A percentile compares a stretch with the other conserved stretches of the same genome.
phyloP scores from a whole-genome alignment of 2,888 invertebrate genomes.

The Peribatodes rhomboidaria region DNA sequence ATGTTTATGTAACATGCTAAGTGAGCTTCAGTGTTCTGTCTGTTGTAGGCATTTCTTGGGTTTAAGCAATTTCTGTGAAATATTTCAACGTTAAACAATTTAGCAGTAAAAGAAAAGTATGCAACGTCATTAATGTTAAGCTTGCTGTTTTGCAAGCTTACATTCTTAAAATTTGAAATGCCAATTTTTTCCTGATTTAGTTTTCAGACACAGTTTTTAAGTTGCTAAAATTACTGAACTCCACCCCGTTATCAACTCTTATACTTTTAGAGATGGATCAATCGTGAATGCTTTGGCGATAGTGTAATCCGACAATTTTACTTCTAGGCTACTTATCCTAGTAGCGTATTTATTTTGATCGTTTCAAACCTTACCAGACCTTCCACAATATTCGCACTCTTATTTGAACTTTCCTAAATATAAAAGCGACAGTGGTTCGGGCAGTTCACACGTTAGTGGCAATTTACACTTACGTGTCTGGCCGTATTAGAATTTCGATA shows the following conservation, averaged over 20 bases:
- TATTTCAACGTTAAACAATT: background rate
- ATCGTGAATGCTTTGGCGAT: too few species aligned
- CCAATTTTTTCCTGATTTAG: too few species aligned
- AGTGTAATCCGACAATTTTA: too few species aligned
- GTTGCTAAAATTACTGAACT: background rate
- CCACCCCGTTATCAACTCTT: background rate
- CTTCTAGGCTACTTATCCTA: too few species aligned
- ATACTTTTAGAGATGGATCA: too few species aligned
- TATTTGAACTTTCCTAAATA: conserved; percentile 27
- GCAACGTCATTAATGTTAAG: too few species aligned
- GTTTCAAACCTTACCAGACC: conserved; percentile 5
- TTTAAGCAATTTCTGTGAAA: background rate
- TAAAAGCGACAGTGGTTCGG: conserved; percentile 34
- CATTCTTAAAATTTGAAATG: too few species aligned
- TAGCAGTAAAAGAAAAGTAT: too few species aligned
- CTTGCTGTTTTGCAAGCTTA: too few species aligned
- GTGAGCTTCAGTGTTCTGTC: background rate
- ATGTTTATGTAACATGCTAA: conserved; percentile 13
- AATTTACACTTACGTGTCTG: conserved; percentile 25
- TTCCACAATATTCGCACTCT: conserved; percentile 13
- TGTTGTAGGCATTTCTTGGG: conserved; percentile 1
- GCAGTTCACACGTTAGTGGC: conserved; percentile 28
- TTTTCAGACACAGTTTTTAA: too few species aligned
- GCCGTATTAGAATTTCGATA: conserved; percentile 10
- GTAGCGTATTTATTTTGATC: background rate